Conservation (phyloP, 2,888 invertebrate genomes). For the Drosophila leonis region DNA sequence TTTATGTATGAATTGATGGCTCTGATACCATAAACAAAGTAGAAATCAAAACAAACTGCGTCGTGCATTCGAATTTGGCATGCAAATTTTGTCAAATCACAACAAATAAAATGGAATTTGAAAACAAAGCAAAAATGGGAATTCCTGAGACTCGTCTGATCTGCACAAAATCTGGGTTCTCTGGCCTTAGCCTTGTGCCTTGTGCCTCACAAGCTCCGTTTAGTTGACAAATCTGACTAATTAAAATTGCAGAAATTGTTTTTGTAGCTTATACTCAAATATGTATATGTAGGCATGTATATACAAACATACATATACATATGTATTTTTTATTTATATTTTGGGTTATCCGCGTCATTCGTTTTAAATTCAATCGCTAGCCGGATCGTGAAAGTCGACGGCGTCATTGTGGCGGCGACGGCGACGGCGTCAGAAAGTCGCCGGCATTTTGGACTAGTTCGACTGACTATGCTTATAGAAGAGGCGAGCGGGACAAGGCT, state of each 20-base stretch:
- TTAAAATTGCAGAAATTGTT: conserved; percentile 32
- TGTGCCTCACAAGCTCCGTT: conserved; percentile 11
- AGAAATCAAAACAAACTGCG: conserved; percentile 32
- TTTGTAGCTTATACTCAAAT: conserved; percentile 2
- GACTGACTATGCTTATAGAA: conserved; percentile 36
- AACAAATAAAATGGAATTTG: conserved; percentile 34
- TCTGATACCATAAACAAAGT: not conserved
- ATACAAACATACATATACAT: not conserved
- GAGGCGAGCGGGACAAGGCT: conserved; percentile 10
- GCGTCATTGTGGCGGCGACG: conserved; percentile 52
- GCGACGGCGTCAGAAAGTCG: conserved; percentile 55
- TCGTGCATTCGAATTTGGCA: conserved; percentile 28
- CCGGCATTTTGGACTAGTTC: conserved; percentile 70
- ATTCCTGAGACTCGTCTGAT: conserved; percentile 38
- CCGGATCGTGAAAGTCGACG: conserved; percentile 75
- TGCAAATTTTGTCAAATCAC: conserved; percentile 39
- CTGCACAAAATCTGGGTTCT: conserved; percentile 33
- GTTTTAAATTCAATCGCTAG: conserved; percentile 57
- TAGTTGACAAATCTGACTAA: conserved; percentile 43
- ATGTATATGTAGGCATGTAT: not conserved
- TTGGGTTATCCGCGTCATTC: conserved; percentile 72
- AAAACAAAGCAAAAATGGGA: conserved; percentile 41
- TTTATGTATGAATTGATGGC: conserved; percentile 1
- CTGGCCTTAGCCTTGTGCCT: conserved; percentile 39
- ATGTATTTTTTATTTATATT: conserved; percentile 6